A percentile compares a stretch with the other conserved stretches of the same genome.
These are phyloP conservation scores for Poeciliopsis turneri DNA, from an alignment of 2,797 vertebrate genomes.

Conservation along the genomic window DNA sequence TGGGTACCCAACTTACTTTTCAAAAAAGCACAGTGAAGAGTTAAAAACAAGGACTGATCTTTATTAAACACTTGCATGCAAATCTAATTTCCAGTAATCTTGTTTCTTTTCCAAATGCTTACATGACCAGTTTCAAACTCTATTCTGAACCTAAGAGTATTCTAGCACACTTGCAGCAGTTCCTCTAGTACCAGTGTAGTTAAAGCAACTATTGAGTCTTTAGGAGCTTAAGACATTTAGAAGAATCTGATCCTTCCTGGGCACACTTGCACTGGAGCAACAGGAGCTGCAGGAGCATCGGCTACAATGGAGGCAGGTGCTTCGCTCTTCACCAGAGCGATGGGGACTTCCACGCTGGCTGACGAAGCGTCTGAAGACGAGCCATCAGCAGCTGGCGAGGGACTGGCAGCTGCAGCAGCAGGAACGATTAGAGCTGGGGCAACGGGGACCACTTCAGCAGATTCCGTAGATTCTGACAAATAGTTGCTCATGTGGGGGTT, in stretches of 20 bases:
- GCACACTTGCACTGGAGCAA: conserved; percentile 51
- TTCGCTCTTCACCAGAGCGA: conserved; percentile 55
- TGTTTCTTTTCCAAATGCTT: background rate
- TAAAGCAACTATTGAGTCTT: conserved; percentile 30
- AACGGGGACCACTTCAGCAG: conserved; percentile 48
- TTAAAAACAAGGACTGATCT: conserved; percentile 9
- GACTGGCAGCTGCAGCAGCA: background rate
- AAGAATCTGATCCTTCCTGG: conserved; percentile 76
- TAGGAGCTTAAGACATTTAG: conserved; percentile 39
- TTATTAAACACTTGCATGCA: conserved; percentile 47
- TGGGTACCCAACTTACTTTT: background rate
- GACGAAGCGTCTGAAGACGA: conserved; percentile 27
- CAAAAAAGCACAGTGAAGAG: background rate
- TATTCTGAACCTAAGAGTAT: conserved; percentile 8
- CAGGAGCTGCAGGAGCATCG: background rate
- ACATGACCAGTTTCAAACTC: conserved; percentile 1
- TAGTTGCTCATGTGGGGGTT: conserved; percentile 58
- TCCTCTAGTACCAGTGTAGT: conserved; percentile 13
- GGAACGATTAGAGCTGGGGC: background rate
- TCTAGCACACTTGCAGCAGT: conserved; percentile 11
- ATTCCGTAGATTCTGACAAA: conserved; percentile 69
- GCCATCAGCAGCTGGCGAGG: background rate
- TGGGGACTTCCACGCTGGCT: background rate
- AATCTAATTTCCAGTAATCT: conserved; percentile 4
- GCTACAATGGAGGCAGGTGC: background rate